Evolutionary conservation across 2,113 vertebrate species (phyloP).

Genomic region (Phyllopteryx taeniolatus): DNA sequence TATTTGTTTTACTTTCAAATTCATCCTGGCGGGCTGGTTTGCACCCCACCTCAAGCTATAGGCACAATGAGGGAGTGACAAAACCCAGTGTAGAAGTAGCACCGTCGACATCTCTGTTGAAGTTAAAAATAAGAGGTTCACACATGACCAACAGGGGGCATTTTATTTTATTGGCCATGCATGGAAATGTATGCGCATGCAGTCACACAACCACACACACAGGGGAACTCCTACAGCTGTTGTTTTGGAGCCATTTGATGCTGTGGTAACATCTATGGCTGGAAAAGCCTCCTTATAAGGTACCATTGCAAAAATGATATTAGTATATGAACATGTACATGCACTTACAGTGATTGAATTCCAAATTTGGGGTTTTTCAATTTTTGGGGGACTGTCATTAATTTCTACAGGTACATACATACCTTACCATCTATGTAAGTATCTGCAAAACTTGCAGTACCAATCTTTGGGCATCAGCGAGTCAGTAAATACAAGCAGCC

Average conservation of each 20-base stretch:
- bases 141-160: background rate
- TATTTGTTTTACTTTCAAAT: background rate
- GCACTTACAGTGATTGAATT: background rate
- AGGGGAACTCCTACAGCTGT: conserved; percentile 17
- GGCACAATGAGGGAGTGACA: background rate
- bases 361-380: background rate
- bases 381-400: background rate
- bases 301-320: conserved; percentile 16
- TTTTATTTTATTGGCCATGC: background rate
- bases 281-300: conserved; percentile 4
- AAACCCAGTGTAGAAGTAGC: background rate
- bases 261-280: background rate
- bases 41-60: background rate
- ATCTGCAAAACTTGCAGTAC: background rate
- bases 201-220: background rate
- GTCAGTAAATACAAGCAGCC: background rate
- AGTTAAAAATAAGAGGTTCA: background rate
- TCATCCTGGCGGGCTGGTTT: background rate
- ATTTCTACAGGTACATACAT: background rate
- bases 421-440: background rate
- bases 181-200: background rate
- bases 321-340: conserved; percentile 1
- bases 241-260: conserved; percentile 22
- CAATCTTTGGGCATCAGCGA: background rate
- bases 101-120: too few relatives aligned